Evolutionary conservation across 1,140 invertebrate genomes (phyloP), one percentile per base, ranked within the genome.

Genomic region (Cyclargus thomasi): DNA sequence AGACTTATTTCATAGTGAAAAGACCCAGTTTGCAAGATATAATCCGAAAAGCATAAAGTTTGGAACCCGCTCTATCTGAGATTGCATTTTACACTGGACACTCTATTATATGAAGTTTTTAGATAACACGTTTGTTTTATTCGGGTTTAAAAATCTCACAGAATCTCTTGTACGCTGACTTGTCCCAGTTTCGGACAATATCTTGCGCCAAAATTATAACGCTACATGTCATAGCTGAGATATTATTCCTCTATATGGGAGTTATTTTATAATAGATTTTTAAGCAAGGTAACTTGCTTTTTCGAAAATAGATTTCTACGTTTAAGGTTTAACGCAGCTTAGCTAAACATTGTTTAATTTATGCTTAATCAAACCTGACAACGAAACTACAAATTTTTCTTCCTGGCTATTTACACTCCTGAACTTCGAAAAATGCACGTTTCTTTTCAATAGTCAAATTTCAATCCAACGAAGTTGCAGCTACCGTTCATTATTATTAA

Each of bases 151-250:
- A 29, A 77, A 74, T 75, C 70, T 74, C 39, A 59, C n/a, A 66
- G 39, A 47, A 47, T 16, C 39, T 47, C 39, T 47, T 29, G 29
- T 63, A 63, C 63, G 70, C 63, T 57, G 69, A 74, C 69, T 68
- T 68, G 69, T 73, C 69, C 70, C 65, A 71, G 68, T 70, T 74
- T 63, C 72, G 63, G 55, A 59, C 62, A 65, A 64, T 64, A 47
- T 69, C 67, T 73, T 67, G 64, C 67, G 67, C 74, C 72, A 75
- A 82, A 79, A 84, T 78, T 75, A 74, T 82, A 72, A 72, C 71
- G 59, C 53, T 67, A 67, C 70, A 73, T 73, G 71, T 81, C 80
- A 76, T 70, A 80, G 76, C 67, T 69, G 69, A 71, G 70, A 79
- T 79, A 78, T 79, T 78, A 81, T 76, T 79, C 72, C 71, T 68